Evolutionary conservation across 2,888 invertebrate genomes (phyloP).

Genomic region (Oithona nana): DNA sequence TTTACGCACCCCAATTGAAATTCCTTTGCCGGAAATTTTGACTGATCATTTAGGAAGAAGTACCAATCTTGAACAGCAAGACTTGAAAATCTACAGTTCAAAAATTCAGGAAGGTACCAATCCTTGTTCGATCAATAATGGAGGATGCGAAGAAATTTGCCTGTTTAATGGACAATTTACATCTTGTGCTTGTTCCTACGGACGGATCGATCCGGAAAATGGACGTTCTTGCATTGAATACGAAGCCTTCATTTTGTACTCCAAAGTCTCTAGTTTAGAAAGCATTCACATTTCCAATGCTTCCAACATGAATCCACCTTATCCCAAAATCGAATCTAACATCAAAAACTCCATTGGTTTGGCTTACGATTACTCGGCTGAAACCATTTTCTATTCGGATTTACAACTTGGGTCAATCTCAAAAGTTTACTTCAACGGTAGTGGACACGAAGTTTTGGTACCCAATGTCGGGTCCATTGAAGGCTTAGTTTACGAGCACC

Average conservation of each 20-base stretch:
- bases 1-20: constrained; percentile 41
- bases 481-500: constrained; percentile 56
- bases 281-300: constrained; percentile 55
- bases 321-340: constrained; percentile 45
- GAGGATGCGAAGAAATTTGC: constrained; percentile 59
- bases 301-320: constrained; percentile 53
- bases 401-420: constrained; percentile 68
- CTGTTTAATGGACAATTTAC: constrained; percentile 45
- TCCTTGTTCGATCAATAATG: constrained; percentile 43
- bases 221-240: constrained; percentile 52
- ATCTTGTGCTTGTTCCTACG: constrained; percentile 65
- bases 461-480: constrained; percentile 64
- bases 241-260: constrained; percentile 62
- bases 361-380: constrained; percentile 49
- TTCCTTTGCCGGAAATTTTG: constrained; percentile 36
- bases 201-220: constrained; percentile 42
- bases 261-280: constrained; percentile 57
- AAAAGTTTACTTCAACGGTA: constrained; percentile 59
- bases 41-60: constrained; percentile 26
- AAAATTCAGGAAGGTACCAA: constrained; percentile 39
- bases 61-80: constrained; percentile 7
- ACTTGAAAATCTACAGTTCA: constrained; percentile 25
- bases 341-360: constrained; percentile 73
- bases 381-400: constrained; percentile 64
- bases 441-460: constrained; percentile 42